Evolutionary conservation across 2,888 invertebrate species (phyloP).

Genomic region (Thumatha senex): DNA sequence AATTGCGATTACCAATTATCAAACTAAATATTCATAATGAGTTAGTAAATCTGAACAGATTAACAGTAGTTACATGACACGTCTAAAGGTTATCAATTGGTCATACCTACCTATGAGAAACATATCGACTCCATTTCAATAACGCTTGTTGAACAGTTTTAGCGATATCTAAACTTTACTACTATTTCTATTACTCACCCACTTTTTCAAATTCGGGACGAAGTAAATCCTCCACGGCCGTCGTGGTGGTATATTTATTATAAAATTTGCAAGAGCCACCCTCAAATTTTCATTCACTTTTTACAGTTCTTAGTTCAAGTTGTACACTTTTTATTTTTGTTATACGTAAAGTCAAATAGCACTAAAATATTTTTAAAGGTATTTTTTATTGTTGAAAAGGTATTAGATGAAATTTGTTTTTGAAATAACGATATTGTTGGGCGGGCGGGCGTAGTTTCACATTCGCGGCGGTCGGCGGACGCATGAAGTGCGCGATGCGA

Average conservation of each 20-base stretch:
- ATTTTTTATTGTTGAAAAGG: conserved; percentile 18
- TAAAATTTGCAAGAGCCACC: conserved; percentile 34
- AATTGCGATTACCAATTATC: no score
- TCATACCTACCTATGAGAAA: not conserved
- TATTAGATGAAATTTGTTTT: conserved; percentile 29
- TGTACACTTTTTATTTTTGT: conserved; percentile 18
- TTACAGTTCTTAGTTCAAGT: conserved; percentile 22
- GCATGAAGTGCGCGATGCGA: conserved; percentile 46
- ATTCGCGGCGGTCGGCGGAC: conserved; percentile 36
- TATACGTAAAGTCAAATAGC: conserved; percentile 14
- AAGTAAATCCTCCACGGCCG: conserved; percentile 41
- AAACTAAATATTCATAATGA: no score
- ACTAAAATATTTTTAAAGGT: conserved; percentile 9
- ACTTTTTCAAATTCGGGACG: conserved; percentile 61
- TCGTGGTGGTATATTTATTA: conserved; percentile 41
- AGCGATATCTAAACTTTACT: conserved; percentile 9
- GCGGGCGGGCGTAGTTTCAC: conserved; percentile 50
- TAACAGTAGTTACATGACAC: not conserved
- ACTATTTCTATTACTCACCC: conserved; percentile 62
- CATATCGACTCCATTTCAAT: not conserved
- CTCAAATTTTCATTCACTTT: conserved; percentile 36
- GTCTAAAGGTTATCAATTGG: not conserved
- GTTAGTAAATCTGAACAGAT: no score
- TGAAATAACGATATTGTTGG: conserved; percentile 33
- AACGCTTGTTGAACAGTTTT: not conserved